Percentiles rank a stretch among this genome's conserved stretches.
Conservation (phyloP, 2,113 vertebrate species). For the Corvus hawaiiensis region DNA sequence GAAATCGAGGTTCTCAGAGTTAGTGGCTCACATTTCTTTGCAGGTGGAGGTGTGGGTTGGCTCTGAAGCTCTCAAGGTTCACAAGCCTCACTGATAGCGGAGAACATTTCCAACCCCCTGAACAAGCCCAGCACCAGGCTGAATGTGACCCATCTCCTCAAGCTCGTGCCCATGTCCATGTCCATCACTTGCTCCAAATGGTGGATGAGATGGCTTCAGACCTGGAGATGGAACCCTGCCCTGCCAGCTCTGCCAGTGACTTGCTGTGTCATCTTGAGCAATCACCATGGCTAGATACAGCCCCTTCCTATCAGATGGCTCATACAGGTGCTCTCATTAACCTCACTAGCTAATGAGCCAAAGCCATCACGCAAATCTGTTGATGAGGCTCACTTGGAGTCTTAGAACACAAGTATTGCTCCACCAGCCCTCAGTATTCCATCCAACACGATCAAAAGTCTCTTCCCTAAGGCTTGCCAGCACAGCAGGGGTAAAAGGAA, state of each 20-base stretch:
- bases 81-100: accelerated
- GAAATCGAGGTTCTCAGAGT: not conserved
- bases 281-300: not conserved
- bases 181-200: not conserved
- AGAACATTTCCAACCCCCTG: not conserved
- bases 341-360: constrained; percentile 43
- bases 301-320: not conserved
- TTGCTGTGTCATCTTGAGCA: not conserved
- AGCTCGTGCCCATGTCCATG: accelerated
- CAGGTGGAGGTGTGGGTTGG: not conserved
- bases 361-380: not conserved
- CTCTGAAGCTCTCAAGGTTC: not conserved
- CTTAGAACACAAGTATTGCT: not conserved
- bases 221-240: not conserved
- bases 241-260: not conserved
- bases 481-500: not conserved
- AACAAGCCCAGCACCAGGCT: not conserved
- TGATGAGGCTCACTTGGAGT: not conserved
- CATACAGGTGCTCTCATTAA: constrained; percentile 11
- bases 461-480: not conserved
- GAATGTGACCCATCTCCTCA: not conserved
- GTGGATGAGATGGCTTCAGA: not conserved
- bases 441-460: not conserved
- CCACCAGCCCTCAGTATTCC: not conserved
- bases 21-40: not conserved